Conservation (phyloP, 2,888 invertebrate species). For the Drosophila tanythrix region DNA sequence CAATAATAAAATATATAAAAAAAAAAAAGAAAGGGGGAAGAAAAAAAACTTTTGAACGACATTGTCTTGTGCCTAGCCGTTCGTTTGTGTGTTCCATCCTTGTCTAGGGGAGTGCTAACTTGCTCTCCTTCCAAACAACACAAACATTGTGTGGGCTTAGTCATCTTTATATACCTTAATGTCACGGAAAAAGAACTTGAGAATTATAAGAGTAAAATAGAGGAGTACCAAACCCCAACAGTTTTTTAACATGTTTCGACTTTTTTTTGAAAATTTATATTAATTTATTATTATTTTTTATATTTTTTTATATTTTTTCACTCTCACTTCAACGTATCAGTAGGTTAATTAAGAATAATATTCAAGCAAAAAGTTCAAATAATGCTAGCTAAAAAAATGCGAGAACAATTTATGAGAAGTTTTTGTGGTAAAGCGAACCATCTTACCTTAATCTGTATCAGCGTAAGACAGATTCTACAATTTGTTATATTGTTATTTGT, state of each 20-base stretch:
- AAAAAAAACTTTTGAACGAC: no score
- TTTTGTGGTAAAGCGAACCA: neutral
- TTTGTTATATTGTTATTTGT: neutral
- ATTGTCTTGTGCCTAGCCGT: no score
- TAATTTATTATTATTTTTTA: neutral
- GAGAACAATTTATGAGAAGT: neutral
- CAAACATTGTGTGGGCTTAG: slow-evolving; percentile 72
- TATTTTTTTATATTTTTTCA: neutral
- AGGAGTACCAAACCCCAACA: neutral
- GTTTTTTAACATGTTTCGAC: neutral
- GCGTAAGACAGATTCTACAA: neutral
- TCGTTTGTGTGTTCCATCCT: slow-evolving; percentile 95
- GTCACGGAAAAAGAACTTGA: slow-evolving; percentile 60
- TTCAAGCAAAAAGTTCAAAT: neutral
- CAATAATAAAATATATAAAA: no score
- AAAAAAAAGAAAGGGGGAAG: no score
- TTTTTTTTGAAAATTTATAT: neutral
- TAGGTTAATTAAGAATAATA: neutral
- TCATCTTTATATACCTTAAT: slow-evolving; percentile 29
- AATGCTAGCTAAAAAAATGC: neutral
- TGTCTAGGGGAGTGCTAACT: slow-evolving; percentile 98
- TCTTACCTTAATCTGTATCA: neutral
- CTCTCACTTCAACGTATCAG: neutral
- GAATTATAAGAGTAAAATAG: slow-evolving; percentile 62
- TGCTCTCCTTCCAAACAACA: slow-evolving; percentile 99